These are phyloP conservation scores for Malacoraja senta DNA, from an alignment of 2,797 vertebrate genomes.

Conservation along the genomic window DNA sequence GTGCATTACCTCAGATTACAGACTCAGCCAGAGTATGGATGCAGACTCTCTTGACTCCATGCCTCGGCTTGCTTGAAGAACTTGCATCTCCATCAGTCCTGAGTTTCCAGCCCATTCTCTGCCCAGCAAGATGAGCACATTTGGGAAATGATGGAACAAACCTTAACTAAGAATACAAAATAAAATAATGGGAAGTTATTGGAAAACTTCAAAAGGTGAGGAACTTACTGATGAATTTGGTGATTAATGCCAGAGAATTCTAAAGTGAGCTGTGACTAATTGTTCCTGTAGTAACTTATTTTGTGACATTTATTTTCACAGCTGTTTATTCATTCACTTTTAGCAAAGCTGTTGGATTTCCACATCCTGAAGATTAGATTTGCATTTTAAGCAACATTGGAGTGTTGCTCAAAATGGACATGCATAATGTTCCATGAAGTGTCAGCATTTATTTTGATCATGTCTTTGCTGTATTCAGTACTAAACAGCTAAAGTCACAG, in stretches of 20 bases:
- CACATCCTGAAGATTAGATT: background rate
- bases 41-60: background rate
- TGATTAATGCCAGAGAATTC: background rate
- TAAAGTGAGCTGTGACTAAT: background rate
- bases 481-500: background rate
- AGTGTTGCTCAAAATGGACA: background rate
- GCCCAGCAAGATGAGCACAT: background rate
- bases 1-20: background rate
- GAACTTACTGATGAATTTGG: background rate
- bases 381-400: background rate
- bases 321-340: background rate
- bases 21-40: background rate
- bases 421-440: background rate
- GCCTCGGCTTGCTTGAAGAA: background rate
- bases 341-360: background rate
- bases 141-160: background rate
- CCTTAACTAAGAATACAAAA: background rate
- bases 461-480: background rate
- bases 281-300: no score
- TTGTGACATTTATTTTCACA: background rate
- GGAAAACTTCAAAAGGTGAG: background rate
- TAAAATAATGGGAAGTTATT: background rate
- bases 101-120: background rate
- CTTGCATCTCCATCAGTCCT: no score
- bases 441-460: constrained; percentile 19